Evolutionary conservation across 2,797 vertebrate species (phyloP).

Genomic region (Sus cebifrons): DNA sequence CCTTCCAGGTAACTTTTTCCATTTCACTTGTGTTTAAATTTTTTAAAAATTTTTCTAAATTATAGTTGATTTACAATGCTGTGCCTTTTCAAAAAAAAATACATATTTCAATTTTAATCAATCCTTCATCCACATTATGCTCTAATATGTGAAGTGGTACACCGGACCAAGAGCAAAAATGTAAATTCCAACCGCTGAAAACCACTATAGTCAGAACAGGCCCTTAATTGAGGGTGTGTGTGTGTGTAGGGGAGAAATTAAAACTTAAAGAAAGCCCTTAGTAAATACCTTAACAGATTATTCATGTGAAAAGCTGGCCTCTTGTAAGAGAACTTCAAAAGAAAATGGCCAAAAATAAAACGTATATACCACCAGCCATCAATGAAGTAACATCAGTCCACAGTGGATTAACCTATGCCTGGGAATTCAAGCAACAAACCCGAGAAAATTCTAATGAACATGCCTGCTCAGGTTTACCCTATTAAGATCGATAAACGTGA

Average conservation of each 20-base stretch:
- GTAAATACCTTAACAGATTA: not conserved
- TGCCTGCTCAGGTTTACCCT: not conserved
- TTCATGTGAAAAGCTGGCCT: not conserved
- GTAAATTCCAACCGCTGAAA: slow-evolving; percentile 13
- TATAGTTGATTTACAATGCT: too few species aligned
- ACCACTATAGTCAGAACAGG: not conserved
- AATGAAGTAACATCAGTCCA: slow-evolving; percentile 39
- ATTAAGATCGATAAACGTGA: slow-evolving; percentile 69
- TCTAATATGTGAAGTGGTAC: not conserved
- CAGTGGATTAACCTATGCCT: slow-evolving; percentile 38
- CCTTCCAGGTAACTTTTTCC: not conserved
- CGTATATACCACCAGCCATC: not conserved
- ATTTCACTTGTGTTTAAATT: not conserved
- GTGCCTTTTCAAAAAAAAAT: too few species aligned
- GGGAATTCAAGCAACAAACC: not conserved
- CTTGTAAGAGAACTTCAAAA: not conserved
- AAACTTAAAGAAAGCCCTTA: not conserved
- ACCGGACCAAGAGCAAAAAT: not conserved
- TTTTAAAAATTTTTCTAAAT: too few species aligned
- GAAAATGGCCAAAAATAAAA: slow-evolving; percentile 42
- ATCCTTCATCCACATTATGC: not conserved
- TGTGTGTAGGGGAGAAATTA: not conserved
- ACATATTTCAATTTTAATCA: too few species aligned
- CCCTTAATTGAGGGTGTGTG: not conserved
- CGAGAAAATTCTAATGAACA: not conserved